Percentiles rank a stretch among this genome's conserved stretches.
phyloP scores from a whole-genome alignment of 2,113 vertebrate genomes.

The Tonatia bakeri region DNA sequence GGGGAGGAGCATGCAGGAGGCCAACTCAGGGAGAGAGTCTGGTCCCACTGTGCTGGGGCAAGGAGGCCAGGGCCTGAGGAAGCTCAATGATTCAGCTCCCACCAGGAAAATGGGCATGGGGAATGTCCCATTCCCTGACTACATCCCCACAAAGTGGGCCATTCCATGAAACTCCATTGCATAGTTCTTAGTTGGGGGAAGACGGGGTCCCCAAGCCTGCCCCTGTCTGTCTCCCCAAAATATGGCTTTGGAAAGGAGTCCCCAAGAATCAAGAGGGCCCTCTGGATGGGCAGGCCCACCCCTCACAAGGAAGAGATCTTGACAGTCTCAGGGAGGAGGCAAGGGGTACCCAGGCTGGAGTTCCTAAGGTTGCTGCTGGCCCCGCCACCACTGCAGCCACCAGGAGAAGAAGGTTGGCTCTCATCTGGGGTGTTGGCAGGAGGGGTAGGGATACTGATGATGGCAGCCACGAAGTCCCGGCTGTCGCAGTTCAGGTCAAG shows the following conservation, averaged over 20 bases:
- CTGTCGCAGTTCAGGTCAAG: constrained; percentile 90
- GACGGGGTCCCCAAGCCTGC: constrained; percentile 35
- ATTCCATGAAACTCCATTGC: constrained; percentile 60
- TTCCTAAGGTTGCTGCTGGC: constrained; percentile 84
- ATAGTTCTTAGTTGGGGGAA: constrained; percentile 57
- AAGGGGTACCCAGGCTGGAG: constrained; percentile 79
- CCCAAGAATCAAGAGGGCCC: constrained; percentile 24
- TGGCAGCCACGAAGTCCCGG: constrained; percentile 88
- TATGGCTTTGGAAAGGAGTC: constrained; percentile 73
- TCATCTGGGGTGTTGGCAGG: constrained; percentile 91
- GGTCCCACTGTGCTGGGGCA: constrained; percentile 24
- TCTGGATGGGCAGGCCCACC: not conserved
- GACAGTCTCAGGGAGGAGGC: constrained; percentile 85
- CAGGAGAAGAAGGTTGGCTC: constrained; percentile 85
- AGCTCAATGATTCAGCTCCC: not conserved
- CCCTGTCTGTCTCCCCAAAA: constrained; percentile 43
- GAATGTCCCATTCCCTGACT: not conserved
- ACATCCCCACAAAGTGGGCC: not conserved
- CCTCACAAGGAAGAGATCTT: constrained; percentile 93
- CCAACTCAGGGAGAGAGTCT: not conserved
- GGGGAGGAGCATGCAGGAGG: constrained; percentile 54
- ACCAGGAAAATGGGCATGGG: not conserved
- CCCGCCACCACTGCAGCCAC: constrained; percentile 43
- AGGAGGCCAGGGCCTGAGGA: not conserved
- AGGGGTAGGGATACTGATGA: constrained; percentile 93